phyloP scores from a whole-genome alignment of 2,888 invertebrate species.

The Miltochrista miniata region DNA sequence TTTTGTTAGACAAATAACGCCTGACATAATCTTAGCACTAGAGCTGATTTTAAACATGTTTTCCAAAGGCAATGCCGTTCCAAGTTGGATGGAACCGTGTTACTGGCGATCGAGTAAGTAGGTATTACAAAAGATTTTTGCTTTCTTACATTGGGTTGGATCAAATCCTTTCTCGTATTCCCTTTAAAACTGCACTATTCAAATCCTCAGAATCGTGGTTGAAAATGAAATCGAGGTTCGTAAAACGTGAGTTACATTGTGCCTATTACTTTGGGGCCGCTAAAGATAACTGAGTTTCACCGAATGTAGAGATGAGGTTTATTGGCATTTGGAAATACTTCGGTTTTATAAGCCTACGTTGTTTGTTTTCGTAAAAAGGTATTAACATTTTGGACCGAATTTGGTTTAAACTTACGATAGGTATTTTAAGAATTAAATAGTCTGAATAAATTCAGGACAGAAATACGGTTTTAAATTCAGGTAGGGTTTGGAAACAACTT shows the following conservation, averaged over 20 bases:
- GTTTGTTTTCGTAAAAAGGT: constrained; percentile 27
- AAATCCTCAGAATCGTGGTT: constrained; percentile 14
- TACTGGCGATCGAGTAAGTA: too few species aligned
- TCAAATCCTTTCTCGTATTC: background rate
- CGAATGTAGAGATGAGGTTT: constrained; percentile 38
- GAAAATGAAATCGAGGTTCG: constrained; percentile 40
- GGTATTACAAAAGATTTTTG: constrained; percentile 7
- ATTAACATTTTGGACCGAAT: constrained; percentile 14
- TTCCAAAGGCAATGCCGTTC: too few species aligned
- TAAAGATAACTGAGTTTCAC: constrained; percentile 35
- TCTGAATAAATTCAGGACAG: too few species aligned
- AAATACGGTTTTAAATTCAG: too few species aligned
- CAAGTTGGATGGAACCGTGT: too few species aligned
- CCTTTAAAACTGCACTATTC: constrained; percentile 4
- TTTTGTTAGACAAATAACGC: too few species aligned
- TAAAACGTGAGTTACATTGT: constrained; percentile 28
- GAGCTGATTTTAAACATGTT: too few species aligned
- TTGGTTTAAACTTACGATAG: too few species aligned
- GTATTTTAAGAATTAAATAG: background rate
- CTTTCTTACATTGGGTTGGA: background rate
- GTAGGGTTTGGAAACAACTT: too few species aligned
- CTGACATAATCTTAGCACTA: too few species aligned
- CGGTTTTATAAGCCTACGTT: constrained; percentile 34
- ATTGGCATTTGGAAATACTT: constrained; percentile 27
- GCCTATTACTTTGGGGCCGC: constrained; percentile 32